Percentiles rank a stretch among this genome's conserved stretches.
Conservation (phyloP, 2,888 invertebrate genomes). For the Polietes domitor region DNA sequence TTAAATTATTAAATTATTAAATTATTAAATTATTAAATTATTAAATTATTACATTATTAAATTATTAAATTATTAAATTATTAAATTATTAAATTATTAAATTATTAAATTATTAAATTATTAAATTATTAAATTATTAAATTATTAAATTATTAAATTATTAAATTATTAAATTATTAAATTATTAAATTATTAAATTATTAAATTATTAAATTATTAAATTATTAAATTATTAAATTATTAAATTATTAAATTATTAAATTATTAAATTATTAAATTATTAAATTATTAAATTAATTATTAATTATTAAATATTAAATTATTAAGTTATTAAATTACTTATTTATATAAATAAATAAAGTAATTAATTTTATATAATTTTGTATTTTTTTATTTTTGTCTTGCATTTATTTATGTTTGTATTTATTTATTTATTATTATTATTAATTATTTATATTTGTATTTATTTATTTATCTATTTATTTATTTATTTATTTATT, state of each 20-base stretch:
- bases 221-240: neutral
- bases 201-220: neutral
- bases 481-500: too few relatives aligned
- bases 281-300: neutral
- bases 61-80: neutral
- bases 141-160: neutral
- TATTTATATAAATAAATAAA: too few relatives aligned
- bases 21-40: neutral
- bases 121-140: neutral
- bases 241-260: neutral
- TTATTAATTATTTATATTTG: too few relatives aligned
- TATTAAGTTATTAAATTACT: too few relatives aligned
- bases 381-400: too few relatives aligned
- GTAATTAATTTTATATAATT: too few relatives aligned
- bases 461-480: too few relatives aligned
- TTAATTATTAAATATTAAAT: too few relatives aligned
- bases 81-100: neutral
- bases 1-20: neutral
- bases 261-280: neutral
- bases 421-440: too few relatives aligned
- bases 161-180: neutral
- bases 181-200: neutral
- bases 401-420: too few relatives aligned
- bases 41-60: neutral
- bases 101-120: neutral